Evolutionary conservation across 2,888 invertebrate genomes (phyloP).

Genomic region (Netelia melanura): DNA sequence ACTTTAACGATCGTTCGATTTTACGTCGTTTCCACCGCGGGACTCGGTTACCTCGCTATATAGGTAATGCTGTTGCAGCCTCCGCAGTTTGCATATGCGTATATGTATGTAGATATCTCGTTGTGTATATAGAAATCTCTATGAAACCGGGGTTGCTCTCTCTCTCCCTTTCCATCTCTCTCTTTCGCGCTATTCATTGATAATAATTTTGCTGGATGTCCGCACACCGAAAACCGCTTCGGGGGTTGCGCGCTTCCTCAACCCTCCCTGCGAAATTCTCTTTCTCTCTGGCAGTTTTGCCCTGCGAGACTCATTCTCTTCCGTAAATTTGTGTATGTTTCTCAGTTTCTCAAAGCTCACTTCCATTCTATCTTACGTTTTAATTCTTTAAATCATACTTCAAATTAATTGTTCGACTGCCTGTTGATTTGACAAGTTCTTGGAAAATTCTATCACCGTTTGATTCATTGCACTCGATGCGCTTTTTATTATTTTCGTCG

Average conservation of each 20-base stretch:
- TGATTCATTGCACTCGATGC: no score
- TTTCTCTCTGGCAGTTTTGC: background rate
- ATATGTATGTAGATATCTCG: constrained; percentile 5
- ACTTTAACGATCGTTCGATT: constrained; percentile 80
- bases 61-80: constrained; percentile 41
- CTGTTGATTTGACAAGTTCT: constrained; percentile 73
- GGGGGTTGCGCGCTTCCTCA: constrained; percentile 65
- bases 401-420: constrained; percentile 73
- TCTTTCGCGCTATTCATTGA: constrained; percentile 73
- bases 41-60: constrained; percentile 43
- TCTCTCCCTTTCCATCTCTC: no score
- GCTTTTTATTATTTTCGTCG: no score
- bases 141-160: constrained; percentile 5
- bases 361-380: constrained; percentile 10
- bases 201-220: constrained; percentile 77
- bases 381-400: constrained; percentile 70
- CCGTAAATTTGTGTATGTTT: no score
- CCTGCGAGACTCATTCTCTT: no score
- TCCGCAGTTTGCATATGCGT: constrained; percentile 9
- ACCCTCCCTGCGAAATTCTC: constrained; percentile 11
- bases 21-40: constrained; percentile 68
- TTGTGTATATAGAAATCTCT: constrained; percentile 15
- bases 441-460: background rate
- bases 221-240: constrained; percentile 59
- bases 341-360: constrained; percentile 16